Evolutionary conservation across 2,888 invertebrate genomes (phyloP).

Genomic region (Germaria angustata): DNA sequence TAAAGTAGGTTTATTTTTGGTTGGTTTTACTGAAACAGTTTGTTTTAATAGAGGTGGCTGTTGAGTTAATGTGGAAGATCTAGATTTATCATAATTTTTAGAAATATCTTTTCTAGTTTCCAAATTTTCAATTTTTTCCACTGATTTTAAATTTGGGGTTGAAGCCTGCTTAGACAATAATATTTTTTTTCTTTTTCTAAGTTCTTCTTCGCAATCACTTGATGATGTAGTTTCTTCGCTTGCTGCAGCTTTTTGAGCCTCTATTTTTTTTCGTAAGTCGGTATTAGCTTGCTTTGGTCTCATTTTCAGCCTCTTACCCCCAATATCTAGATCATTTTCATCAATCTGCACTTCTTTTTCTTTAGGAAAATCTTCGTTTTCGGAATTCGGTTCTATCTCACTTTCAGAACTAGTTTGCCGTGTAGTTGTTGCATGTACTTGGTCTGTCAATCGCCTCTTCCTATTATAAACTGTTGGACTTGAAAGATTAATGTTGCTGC

Average conservation of each 20-base stretch:
- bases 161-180: slow-evolving; percentile 70
- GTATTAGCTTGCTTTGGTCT: slow-evolving; percentile 74
- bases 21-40: neutral
- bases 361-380: slow-evolving; percentile 80
- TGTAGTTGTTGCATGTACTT: slow-evolving; percentile 49
- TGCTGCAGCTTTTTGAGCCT: slow-evolving; percentile 74
- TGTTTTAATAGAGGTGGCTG: neutral
- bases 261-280: slow-evolving; percentile 76
- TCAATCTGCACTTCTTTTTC: slow-evolving; percentile 61
- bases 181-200: slow-evolving; percentile 71
- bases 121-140: neutral
- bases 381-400: slow-evolving; percentile 78
- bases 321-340: slow-evolving; percentile 75
- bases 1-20: slow-evolving; percentile 73
- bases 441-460: slow-evolving; percentile 74
- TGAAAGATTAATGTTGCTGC: neutral
- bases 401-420: slow-evolving; percentile 77
- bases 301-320: slow-evolving; percentile 79
- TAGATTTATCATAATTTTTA: neutral
- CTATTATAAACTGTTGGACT: slow-evolving; percentile 69
- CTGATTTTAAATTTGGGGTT: neutral
- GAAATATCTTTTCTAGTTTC: neutral
- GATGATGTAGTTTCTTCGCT: slow-evolving; percentile 76
- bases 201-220: slow-evolving; percentile 76
- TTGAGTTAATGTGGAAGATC: neutral